A percentile compares a stretch with the other conserved stretches of the same genome.
These are phyloP conservation scores for Mustela lutreola DNA, from an alignment of 2,113 vertebrate species.

Conservation along the genomic window DNA sequence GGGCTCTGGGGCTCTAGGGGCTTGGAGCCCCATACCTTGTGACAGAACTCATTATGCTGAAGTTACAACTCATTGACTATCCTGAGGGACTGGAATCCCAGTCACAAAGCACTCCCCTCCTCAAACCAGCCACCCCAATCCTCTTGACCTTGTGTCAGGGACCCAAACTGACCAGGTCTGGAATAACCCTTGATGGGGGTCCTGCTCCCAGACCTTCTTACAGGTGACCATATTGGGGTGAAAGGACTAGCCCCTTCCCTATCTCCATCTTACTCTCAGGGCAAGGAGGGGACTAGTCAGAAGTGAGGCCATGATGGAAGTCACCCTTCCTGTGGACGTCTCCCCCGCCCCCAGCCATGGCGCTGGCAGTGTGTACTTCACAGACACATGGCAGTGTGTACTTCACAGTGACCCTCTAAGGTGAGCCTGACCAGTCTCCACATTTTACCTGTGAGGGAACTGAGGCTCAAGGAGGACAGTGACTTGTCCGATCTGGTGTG, in stretches of 20 bases:
- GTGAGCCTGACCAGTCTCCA: neutral
- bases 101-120: neutral
- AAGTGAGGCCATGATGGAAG: neutral
- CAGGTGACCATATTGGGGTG: neutral
- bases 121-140: neutral
- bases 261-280: neutral
- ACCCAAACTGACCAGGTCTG: neutral
- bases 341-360: neutral
- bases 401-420: neutral
- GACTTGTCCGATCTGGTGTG: neutral
- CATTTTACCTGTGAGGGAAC: neutral
- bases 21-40: neutral
- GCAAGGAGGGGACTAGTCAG: neutral
- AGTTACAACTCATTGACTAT: neutral
- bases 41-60: no score
- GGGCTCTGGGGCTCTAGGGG: neutral
- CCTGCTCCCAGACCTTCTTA: neutral
- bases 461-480: neutral
- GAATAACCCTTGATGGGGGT: neutral
- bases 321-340: neutral
- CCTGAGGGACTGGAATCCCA: neutral
- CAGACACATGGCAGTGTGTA: no score
- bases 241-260: neutral
- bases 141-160: neutral
- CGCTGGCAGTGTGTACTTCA: no score